A percentile compares a stretch with the other conserved stretches of the same genome.
These are phyloP conservation scores for Eledona agricola DNA, from an alignment of 2,888 invertebrate genomes.

Conservation along the genomic window DNA sequence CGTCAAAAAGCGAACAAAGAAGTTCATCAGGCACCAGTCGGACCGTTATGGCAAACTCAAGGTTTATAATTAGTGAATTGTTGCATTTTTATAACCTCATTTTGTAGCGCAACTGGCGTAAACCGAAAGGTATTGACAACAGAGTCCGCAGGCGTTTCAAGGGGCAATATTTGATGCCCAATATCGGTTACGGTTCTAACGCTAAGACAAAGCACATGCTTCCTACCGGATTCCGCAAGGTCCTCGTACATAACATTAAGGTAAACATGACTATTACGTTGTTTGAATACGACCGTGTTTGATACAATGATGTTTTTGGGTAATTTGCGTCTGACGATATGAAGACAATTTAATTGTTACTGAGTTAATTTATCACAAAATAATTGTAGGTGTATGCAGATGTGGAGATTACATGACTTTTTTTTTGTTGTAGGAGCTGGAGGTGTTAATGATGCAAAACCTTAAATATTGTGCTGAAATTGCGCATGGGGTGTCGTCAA, in stretches of 20 bases:
- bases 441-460: conserved; percentile 99
- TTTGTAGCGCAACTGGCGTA: conserved; percentile 93
- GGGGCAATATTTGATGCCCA: conserved; percentile 99
- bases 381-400: too few relatives aligned
- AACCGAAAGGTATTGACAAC: conserved; percentile 99
- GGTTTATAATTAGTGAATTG: conserved; percentile 64
- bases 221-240: conserved; percentile 97
- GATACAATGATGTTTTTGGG: conserved; percentile 57
- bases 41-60: conserved; percentile 97
- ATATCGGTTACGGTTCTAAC: conserved; percentile 98
- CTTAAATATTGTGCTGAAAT: conserved; percentile 97
- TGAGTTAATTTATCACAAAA: too few relatives aligned
- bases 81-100: conserved; percentile 1
- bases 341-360: conserved; percentile 54
- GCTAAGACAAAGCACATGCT: conserved; percentile 96
- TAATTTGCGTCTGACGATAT: conserved; percentile 62
- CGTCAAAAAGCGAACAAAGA: conserved; percentile 97
- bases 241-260: conserved; percentile 87
- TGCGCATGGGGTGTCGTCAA: conserved; percentile 96
- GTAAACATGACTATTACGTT: conserved; percentile 60
- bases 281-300: conserved; percentile 2
- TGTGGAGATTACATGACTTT: too few relatives aligned
- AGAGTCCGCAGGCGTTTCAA: conserved; percentile 98
- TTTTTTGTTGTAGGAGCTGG: conserved; percentile 77
- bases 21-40: conserved; percentile 98